Base-by-base conservation (phyloP, 2,888 invertebrate species). In the Epinotia demarniana region DNA sequence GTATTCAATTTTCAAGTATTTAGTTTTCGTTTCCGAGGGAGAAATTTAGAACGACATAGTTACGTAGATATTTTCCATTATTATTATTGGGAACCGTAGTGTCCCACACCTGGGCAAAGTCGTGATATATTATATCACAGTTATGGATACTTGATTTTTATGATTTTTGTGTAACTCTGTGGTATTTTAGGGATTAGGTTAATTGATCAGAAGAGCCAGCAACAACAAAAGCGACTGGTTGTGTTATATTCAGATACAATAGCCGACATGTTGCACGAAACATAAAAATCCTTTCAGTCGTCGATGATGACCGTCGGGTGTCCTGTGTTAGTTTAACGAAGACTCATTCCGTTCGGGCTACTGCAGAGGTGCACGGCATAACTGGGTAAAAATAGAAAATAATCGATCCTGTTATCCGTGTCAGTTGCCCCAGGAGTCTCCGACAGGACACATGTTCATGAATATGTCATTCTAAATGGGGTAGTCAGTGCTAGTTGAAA, bases 361-460 rank as follows among this genome's bases (percentile, higher is more conserved):
- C 82, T 84, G 83, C 80, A 81, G 81, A 81, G 80, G 80, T 84
- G 84, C 81, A 83, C 84, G 83, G 80, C 80, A 86, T 87, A 84
- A 86, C 86, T 86, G 88, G 83, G 87, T 93, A 93, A 91, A 93
- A 93, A 94, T 94, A 94, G 93, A 92, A 90, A 87, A 87, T 90
- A 91, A 94, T 93, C 93, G 93, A 93, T 93, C 89, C 89, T 86
- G 87, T 90, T 90, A 92, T 91, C 89, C 86, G 90, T 91, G 93
- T 92, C 92, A 92, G 86, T 88, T 87, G 88, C 81, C 87, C 84
- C 85, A 84, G 84, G 81, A 83, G 77, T 77, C 46, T 53, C 64
- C 73, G 67, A 68, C 62, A 73, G 60, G 55, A 68, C 58, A 69
- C n/a, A 46, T 69, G 23, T 16, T 67, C 27, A 60, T 69, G 58